Evolutionary conservation across 2,113 vertebrate genomes (phyloP), one percentile per base, ranked within the genome.

Genomic region (Oxyura jamaicensis): DNA sequence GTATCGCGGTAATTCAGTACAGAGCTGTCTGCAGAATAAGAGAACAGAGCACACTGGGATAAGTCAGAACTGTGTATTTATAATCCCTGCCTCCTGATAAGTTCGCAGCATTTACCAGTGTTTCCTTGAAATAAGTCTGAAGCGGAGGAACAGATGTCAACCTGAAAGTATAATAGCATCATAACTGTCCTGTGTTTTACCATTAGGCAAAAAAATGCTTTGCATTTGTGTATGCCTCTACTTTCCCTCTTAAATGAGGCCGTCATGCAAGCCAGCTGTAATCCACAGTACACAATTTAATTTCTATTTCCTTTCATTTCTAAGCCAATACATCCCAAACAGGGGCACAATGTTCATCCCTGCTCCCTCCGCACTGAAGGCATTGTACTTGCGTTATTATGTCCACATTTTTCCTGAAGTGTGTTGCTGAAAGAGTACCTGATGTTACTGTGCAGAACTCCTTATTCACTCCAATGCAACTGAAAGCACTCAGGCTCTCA

Each of bases 131-230:
- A 66, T 90, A 93, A 26, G 62, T 81, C 74, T 87, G 82, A 91
- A 94, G 52, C 59, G 55, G 48, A 96, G 77, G 36, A 95, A 91
- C 55, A 96, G 77, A 59, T 89, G 92, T 62, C 80, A 94, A n/a
- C 42, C 42, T 82, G 79, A 72, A 77, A 93, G 68, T 19, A 4
- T 33, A 71, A 66, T 41, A 88, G n/a, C 59, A 94, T 48, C 71
- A 6, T 15, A 74, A 82, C 39, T 62, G 66, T 7, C 68, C 77
- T 65, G 65, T 48, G 79, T 72, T 71, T 80, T 86, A 81, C 44
- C 56, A 92, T 44, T 36, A 55, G 50, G 63, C 35, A 83, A 53
- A 69, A 94, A 63, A 50, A 1, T 3, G 4, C 56, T 90, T 66
- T 21, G 22, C 8, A 36, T 83, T 88, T 82, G 67, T 39, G 21